Percentiles rank a stretch among this genome's conserved stretches.
Conservation (phyloP, 2,797 vertebrate genomes). For the Cirrhinus mrigala region DNA sequence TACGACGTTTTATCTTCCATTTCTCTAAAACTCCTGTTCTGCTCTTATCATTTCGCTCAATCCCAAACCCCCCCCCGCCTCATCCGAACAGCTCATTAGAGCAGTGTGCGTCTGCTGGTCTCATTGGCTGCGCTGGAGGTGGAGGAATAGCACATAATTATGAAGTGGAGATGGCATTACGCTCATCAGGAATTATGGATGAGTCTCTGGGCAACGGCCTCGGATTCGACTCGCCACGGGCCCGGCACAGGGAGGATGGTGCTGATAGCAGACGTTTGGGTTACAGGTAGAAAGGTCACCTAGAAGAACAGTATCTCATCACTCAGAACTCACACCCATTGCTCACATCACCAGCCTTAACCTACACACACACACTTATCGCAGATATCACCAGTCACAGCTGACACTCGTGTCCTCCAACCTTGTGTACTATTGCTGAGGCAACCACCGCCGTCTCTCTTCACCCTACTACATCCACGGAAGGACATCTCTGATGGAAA, state of each 20-base stretch:
- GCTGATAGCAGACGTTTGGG: slow-evolving; percentile 67
- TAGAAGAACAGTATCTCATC: slow-evolving; percentile 53
- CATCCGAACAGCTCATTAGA: slow-evolving; percentile 74
- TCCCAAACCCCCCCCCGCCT: neutral
- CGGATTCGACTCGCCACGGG: slow-evolving; percentile 20
- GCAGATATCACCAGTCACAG: slow-evolving; percentile 33
- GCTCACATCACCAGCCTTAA: slow-evolving; percentile 15
- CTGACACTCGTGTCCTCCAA: slow-evolving; percentile 35
- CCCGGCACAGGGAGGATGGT: slow-evolving; percentile 37
- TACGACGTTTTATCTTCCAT: neutral
- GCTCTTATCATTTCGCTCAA: slow-evolving; percentile 48
- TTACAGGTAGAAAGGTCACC: slow-evolving; percentile 74
- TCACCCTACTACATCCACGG: neutral
- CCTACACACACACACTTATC: slow-evolving; percentile 42
- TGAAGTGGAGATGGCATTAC: slow-evolving; percentile 91
- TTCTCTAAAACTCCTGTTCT: slow-evolving; percentile 32
- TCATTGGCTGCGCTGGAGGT: slow-evolving; percentile 89
- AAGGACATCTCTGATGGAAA: slow-evolving; percentile 22
- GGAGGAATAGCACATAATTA: slow-evolving; percentile 93
- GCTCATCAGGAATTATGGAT: slow-evolving; percentile 91
- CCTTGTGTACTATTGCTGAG: slow-evolving; percentile 33
- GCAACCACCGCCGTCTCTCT: slow-evolving; percentile 44
- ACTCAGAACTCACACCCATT: slow-evolving; percentile 40
- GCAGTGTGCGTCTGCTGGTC: slow-evolving; percentile 68
- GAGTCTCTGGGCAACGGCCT: slow-evolving; percentile 72